Evolutionary conservation across 2,888 invertebrate species (phyloP).

Genomic region (Macrosiphum euphorbiae): DNA sequence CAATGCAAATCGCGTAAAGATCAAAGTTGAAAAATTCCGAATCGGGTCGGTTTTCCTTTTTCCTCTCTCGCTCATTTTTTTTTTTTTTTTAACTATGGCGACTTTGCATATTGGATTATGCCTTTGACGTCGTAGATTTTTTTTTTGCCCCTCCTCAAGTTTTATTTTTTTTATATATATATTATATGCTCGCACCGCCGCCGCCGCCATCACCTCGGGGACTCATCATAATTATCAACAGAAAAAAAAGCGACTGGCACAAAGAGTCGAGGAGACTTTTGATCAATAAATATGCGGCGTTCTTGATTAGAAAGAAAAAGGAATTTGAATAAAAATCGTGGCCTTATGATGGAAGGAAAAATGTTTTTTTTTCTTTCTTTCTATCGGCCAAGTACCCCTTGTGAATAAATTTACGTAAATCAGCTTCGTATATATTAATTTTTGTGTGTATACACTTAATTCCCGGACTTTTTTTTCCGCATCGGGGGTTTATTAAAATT

Average conservation of each 20-base stretch:
- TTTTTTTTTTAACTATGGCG: slow-evolving; percentile 22
- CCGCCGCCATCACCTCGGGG: slow-evolving; percentile 54
- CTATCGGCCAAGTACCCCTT: slow-evolving; percentile 58
- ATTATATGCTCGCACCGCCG: background rate
- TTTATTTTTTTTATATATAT: slow-evolving; percentile 21
- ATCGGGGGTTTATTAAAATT: slow-evolving; percentile 58
- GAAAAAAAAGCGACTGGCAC: slow-evolving; percentile 46
- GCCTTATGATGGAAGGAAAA: slow-evolving; percentile 54
- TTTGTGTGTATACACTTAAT: slow-evolving; percentile 64
- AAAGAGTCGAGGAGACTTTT: slow-evolving; percentile 62
- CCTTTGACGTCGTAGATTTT: slow-evolving; percentile 64
- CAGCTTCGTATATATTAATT: slow-evolving; percentile 64
- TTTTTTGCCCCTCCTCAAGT: slow-evolving; percentile 54
- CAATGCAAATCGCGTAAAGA: slow-evolving; percentile 65
- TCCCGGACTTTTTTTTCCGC: slow-evolving; percentile 50
- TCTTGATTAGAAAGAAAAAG: slow-evolving; percentile 64
- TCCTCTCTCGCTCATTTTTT: slow-evolving; percentile 29
- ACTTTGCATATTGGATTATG: slow-evolving; percentile 64
- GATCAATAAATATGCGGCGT: slow-evolving; percentile 62
- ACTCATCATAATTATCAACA: slow-evolving; percentile 64
- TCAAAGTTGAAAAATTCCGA: slow-evolving; percentile 65
- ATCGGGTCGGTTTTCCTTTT: slow-evolving; percentile 58
- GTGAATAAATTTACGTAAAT: slow-evolving; percentile 65
- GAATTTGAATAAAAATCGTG: slow-evolving; percentile 64
- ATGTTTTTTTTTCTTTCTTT: slow-evolving; percentile 55